Evolutionary conservation across 2,888 invertebrate species (phyloP), one percentile per base, ranked within the genome.

Genomic region (Caradrina kadenii): DNA sequence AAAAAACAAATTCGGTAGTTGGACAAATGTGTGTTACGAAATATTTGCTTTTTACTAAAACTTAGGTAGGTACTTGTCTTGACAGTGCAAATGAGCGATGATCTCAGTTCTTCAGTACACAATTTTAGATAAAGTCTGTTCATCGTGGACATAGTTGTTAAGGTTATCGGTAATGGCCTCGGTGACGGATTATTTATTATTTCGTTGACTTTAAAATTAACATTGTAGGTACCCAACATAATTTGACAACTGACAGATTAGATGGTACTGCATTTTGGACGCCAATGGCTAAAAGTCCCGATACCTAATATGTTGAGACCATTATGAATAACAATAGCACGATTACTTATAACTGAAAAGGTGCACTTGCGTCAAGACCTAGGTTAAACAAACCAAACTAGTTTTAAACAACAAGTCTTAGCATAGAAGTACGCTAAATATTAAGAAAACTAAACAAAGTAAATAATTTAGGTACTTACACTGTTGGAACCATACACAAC

Each of bases 31-130:
- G 48, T 50, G 13, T 81, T 67, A 65, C 26, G 52, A 64, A 69
- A 80, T 80, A 73, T 79, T 79, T 69, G 61, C 62, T 72, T 69
- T 65, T 35, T 26, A 56, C 61, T 55, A 50, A 66, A 67, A 63
- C 42, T 17, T 48, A 45, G 45, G 45, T 48, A 45, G 17, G 17
- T 45, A 54, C 26, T 49, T 55, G n/a, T 15, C 53, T 73, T 55
- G 49, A 31, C 56, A 72, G 59, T 66, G 50, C 56, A 69, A 74
- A 75, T 65, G 68, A 82, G 69, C 68, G 81, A 87, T 88, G 87
- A 87, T 85, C 86, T 88, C 88, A 87, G 79, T 53, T 45, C 58
- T 69, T 77, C 64, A 73, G 80, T 81, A 84, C 88, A 86, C 79
- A 85, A 50, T 69, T 73, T 67, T 63, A 80, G 79, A 82, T 86